Percentiles rank a stretch among this genome's conserved stretches.
Conservation (phyloP, 2,797 vertebrate genomes). For the Tragelaphus eurycerus region DNA sequence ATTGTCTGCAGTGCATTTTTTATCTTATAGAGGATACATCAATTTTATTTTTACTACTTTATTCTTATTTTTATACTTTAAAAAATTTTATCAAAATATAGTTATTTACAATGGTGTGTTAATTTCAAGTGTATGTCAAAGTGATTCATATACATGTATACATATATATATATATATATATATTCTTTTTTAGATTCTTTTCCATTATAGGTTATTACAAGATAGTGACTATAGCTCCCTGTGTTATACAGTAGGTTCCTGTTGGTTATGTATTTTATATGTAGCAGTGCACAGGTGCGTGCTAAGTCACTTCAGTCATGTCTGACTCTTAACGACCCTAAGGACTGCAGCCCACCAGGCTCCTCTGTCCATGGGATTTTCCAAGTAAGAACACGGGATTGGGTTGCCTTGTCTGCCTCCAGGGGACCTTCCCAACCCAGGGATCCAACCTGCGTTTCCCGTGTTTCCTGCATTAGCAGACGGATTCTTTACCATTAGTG, state of each 20-base stretch:
- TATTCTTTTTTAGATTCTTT: background rate
- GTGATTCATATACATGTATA: background rate
- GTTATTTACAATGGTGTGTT: background rate
- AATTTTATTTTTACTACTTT: background rate
- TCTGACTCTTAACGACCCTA: background rate
- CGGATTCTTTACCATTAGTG: background rate
- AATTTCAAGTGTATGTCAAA: background rate
- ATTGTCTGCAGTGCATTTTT: background rate
- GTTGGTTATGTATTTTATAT: background rate
- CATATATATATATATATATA: background rate
- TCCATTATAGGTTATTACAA: background rate
- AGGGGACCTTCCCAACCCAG: background rate
- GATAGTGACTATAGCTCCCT: background rate
- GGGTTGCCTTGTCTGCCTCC: background rate
- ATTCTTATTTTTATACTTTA: background rate
- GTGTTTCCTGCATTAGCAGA: background rate
- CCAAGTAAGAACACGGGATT: background rate
- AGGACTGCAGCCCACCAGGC: background rate
- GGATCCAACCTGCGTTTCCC: background rate
- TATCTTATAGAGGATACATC: background rate
- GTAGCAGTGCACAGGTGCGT: background rate
- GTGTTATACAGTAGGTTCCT: background rate
- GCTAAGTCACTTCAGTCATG: background rate
- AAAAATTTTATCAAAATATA: background rate
- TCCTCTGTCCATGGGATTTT: background rate